These are phyloP conservation scores for Magallana gigas DNA, from an alignment of 1,140 invertebrate species.

Conservation along the genomic window DNA sequence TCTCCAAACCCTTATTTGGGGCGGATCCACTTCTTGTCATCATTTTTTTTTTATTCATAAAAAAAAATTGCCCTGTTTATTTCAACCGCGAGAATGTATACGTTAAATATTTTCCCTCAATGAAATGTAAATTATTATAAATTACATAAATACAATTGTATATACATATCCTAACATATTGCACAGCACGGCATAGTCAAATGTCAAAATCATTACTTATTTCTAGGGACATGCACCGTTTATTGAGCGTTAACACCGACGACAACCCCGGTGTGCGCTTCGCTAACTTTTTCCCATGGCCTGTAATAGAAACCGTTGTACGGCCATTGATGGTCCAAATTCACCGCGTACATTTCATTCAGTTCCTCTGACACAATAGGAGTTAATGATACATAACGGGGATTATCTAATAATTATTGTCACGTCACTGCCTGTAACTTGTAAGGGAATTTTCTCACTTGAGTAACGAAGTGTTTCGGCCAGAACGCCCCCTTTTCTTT, in stretches of 20 bases:
- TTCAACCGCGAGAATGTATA: too few species aligned
- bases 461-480: constrained; percentile 24
- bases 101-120: too few species aligned
- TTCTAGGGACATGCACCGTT: background rate
- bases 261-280: background rate
- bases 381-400: constrained; percentile 30
- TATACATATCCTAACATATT: background rate
- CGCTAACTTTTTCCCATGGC: constrained; percentile 20
- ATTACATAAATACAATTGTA: background rate
- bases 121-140: background rate
- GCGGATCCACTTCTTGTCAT: background rate
- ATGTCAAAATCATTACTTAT: background rate
- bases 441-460: constrained; percentile 6
- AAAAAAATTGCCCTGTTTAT: too few species aligned
- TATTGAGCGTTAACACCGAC: background rate
- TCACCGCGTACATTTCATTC: constrained; percentile 23
- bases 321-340: background rate
- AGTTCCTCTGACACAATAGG: constrained; percentile 14
- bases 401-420: constrained; percentile 32
- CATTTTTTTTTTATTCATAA: too few species aligned
- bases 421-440: background rate
- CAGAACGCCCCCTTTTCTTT: constrained; percentile 19
- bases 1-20: background rate
- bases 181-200: background rate
- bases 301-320: background rate